Evolutionary conservation across 2,797 vertebrate species (phyloP), one percentile per base, ranked within the genome.

Genomic region (Pyrocephalus nanus): DNA sequence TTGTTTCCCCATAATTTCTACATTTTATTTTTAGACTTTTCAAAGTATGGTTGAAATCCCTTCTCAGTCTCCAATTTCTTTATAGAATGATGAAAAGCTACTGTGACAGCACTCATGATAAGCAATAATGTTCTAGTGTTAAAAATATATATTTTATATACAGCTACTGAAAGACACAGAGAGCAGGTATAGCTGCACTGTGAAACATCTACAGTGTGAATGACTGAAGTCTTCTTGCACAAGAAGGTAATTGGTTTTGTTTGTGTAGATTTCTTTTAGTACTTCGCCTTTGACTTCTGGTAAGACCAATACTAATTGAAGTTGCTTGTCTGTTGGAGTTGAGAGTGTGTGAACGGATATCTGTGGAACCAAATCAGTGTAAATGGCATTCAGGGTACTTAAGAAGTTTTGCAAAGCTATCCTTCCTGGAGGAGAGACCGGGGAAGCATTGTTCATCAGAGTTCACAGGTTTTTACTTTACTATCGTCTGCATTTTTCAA

Each of bases 361-460:
- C 60, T 92, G 81, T 85, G 81, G 90, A 73, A 72, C 86, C 65
- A 88, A 80, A 80, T 80, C 73, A 71, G 57, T 78, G 69, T 74
- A 77, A 95, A 92, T 57, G 53, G 64, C 65, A 30, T 90, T 86
- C 34, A 34, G 65, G 82, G 91, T 95, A 92, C 76, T 77, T 76
- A 61, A 90, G 82, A 90, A 74, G 60, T 64, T 77, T 90, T 71
- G 48, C 69, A 86, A 83, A 92, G 58, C 57, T 90, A 13, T 71
- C 38, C 61, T 92, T 96, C 18, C 23, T 60, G 27, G 65, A 45
- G 30, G 61, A 84, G 34, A 60, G 32, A 83, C 9, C 43, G 64
- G 88, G 53, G 73, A 90, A 88, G 69, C 23, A 34, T 47, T 65
- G 45, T 25, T 15, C 42, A 29, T 92, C 53, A n/a, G 26, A 55